Conservation (phyloP, 1,140 invertebrate genomes). For the Campoletis sonorensis region DNA sequence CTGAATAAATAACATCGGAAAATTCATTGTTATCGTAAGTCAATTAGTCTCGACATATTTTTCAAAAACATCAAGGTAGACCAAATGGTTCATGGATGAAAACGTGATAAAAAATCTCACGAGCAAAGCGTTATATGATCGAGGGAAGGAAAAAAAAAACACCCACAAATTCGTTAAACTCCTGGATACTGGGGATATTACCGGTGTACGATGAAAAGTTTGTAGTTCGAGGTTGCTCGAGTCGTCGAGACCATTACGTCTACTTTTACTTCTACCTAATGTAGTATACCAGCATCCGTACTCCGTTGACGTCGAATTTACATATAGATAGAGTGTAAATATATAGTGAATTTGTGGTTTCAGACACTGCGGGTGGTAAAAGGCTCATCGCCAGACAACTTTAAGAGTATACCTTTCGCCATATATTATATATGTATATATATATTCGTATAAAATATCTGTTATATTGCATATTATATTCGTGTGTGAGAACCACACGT, state of each 20-base stretch:
- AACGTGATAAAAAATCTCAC: neutral
- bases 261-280: neutral
- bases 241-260: constrained; percentile 1
- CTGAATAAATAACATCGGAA: no score
- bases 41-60: no score
- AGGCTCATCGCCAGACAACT: neutral
- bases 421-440: neutral
- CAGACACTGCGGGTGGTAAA: constrained; percentile 5
- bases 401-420: neutral
- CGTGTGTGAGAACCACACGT: neutral
- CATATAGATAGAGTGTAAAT: constrained; percentile 53
- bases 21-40: no score
- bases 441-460: no score
- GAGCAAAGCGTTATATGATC: neutral
- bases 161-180: constrained; percentile 3
- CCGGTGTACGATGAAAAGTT: constrained; percentile 3
- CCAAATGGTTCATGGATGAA: no score
- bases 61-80: no score
- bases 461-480: no score
- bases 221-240: neutral
- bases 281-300: constrained; percentile 15
- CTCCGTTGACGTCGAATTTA: constrained; percentile 38
- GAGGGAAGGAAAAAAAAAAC: neutral
- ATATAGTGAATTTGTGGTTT: constrained; percentile 4
- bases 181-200: constrained; percentile 4